Percentiles rank a stretch among this genome's conserved stretches.
These are phyloP conservation scores for Oscarella lobularis DNA, from an alignment of 37 sponge, comb jelly and placozoan genomes.

Conservation along the genomic window DNA sequence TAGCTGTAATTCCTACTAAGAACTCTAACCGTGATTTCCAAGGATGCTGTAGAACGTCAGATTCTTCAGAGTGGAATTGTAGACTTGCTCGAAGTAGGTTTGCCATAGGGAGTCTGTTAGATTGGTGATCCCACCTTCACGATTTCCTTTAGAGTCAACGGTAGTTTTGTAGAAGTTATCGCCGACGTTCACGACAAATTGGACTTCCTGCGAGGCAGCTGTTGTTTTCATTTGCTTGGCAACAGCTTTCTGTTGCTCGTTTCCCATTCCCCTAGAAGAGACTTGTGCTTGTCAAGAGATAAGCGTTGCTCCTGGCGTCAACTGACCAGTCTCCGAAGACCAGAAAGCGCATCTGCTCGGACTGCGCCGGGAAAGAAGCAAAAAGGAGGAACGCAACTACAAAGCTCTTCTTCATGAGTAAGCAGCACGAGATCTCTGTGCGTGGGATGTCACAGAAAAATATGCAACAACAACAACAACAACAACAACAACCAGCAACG, in stretches of 20 bases:
- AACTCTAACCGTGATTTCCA: constrained; percentile 15
- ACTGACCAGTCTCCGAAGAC: constrained; percentile 16
- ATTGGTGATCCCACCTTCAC: constrained; percentile 10
- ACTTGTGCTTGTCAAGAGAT: too few species aligned
- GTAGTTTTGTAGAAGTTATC: constrained; percentile 16
- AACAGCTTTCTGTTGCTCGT: constrained; percentile 14
- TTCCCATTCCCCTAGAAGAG: constrained; percentile 24
- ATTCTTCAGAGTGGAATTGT: constrained; percentile 10
- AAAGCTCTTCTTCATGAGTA: too few species aligned
- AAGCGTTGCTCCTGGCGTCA: too few species aligned
- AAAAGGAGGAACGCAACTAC: too few species aligned
- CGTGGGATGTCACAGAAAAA: too few species aligned
- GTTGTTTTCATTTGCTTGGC: constrained; percentile 10
- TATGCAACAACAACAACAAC: too few species aligned
- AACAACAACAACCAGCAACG: too few species aligned
- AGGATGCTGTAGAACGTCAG: constrained; percentile 13
- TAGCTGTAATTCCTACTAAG: too few species aligned
- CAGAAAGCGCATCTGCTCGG: constrained; percentile 5
- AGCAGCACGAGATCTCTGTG: too few species aligned
- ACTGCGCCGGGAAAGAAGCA: too few species aligned
- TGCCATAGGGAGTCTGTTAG: constrained; percentile 21
- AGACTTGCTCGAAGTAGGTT: constrained; percentile 15
- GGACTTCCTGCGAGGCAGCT: neutral
- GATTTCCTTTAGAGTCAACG: constrained; percentile 5
- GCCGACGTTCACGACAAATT: constrained; percentile 19